Base-by-base conservation (phyloP, 2,888 invertebrate genomes). In the Ophion slaviceki region DNA sequence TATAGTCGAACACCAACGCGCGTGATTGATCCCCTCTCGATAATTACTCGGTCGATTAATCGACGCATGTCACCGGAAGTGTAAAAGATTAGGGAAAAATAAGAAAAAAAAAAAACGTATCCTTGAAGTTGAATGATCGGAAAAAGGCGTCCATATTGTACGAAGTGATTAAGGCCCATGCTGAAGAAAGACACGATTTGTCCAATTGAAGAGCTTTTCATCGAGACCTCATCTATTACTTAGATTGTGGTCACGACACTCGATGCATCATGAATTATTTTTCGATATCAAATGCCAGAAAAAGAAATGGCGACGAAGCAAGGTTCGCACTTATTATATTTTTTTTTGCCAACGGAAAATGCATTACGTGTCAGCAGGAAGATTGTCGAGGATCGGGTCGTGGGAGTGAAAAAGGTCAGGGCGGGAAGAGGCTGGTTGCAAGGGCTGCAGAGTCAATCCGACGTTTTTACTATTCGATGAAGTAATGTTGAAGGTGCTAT, bases 11-110 rank as follows among this genome's bases (percentile, higher is more conserved):
- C 64, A 67, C 67, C 80, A 24, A 59, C 71, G 57, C 82, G 82
- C 81, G 90, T 91, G 92, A 92, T 92, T 92, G 92, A 92, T 93
- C 89, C 90, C 88, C 92, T 92, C 89, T 90, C 92, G 91, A 91
- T 92, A 92, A 93, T 92, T 92, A 91, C 90, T 88, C 70, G 28
- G 77, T 79, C 89, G 88, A 91, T 92, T 89, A 90, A 90, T 90
- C 87, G 89, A 72, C 76, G 67, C 72, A 32, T 61, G 24, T 61
- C 32, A 57, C 40, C 20, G 45, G 40, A 40, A 62, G 77, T 68
- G 24, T n/a, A 53, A 32, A 17, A 53, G 28, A 3, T 67, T 77
- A 45, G 32, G 72, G 61, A 64, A 61, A 77, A 53, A 17, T 0
- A 53, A 40, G 32, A 40, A 57, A 53, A 53, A 28, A n/a, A n/a